Evolutionary conservation across 2,888 invertebrate species (phyloP), one percentile per base, ranked within the genome.

Genomic region (Andrena bicolor): DNA sequence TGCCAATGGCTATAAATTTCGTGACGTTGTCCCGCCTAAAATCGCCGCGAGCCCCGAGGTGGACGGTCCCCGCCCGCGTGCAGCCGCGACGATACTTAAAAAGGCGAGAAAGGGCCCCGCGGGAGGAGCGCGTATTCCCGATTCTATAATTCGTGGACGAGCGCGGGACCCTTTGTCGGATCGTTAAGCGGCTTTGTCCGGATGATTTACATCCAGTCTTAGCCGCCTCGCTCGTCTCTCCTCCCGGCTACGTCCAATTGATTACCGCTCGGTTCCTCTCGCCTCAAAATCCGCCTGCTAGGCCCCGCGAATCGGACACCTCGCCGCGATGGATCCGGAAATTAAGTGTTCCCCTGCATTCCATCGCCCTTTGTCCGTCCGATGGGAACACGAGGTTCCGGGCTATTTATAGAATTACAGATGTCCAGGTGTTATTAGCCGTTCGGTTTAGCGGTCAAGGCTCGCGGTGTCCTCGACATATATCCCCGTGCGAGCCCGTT

Each of bases 111-210:
- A 77, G 74, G 32, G 51, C 41, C 20, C 51, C 20, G 30, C 30
- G 53, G 68, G 56, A 61, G 69, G 56, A 64, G 72, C 66, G 80
- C 82, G 89, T 90, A 91, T 92, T 92, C 90, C 89, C 91, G 91
- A 92, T 92, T 92, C 92, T 90, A 91, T 92, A 92, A 92, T 92
- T 92, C 92, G 91, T 90, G 89, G 90, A 84, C 90, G 90, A 90
- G 85, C 76, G 85, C 82, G 80, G 89, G 90, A 84, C 85, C 89
- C 93, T 93, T 93, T 93, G 93, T 93, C 92, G 93, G 93, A 88
- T 93, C 93, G 93, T 93, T 93, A 93, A 93, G 93, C 92, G 89
- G 92, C 92, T 93, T 93, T 93, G 93, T 93, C 92, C 92, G 85
- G 86, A 90, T 93, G 93, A 93, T 93, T 93, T 93, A 93, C 93